phyloP scores from a whole-genome alignment of 1,140 invertebrate genomes.

The Penaeus indicus region DNA sequence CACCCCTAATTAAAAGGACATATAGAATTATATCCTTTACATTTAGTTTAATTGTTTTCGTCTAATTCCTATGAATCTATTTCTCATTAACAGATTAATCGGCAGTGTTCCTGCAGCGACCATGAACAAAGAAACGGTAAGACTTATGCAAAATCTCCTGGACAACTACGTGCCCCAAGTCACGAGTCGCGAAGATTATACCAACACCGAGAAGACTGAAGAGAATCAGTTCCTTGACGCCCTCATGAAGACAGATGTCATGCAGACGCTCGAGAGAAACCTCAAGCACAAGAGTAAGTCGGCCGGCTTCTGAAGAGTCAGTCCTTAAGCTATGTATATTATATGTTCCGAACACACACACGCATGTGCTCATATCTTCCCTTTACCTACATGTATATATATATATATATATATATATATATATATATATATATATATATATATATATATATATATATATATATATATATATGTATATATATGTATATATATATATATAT shows the following conservation, averaged over 20 bases:
- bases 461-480: too few species aligned
- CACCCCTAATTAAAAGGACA: neutral
- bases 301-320: neutral
- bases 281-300: constrained; percentile 78
- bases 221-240: constrained; percentile 84
- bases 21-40: neutral
- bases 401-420: too few species aligned
- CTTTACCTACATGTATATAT: too few species aligned
- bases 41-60: neutral
- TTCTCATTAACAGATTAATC: constrained; percentile 46
- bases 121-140: constrained; percentile 38
- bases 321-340: too few species aligned
- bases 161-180: constrained; percentile 73
- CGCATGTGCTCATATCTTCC: too few species aligned
- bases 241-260: constrained; percentile 80
- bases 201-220: constrained; percentile 77
- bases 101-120: constrained; percentile 13
- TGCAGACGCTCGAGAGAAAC: constrained; percentile 81
- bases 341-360: too few species aligned
- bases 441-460: too few species aligned
- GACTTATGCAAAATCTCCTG: constrained; percentile 61
- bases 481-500: too few species aligned
- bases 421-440: too few species aligned
- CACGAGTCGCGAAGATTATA: constrained; percentile 81
- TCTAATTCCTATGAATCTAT: neutral